Conservation (phyloP, 1,140 invertebrate species). For the Mercenaria mercenaria region DNA sequence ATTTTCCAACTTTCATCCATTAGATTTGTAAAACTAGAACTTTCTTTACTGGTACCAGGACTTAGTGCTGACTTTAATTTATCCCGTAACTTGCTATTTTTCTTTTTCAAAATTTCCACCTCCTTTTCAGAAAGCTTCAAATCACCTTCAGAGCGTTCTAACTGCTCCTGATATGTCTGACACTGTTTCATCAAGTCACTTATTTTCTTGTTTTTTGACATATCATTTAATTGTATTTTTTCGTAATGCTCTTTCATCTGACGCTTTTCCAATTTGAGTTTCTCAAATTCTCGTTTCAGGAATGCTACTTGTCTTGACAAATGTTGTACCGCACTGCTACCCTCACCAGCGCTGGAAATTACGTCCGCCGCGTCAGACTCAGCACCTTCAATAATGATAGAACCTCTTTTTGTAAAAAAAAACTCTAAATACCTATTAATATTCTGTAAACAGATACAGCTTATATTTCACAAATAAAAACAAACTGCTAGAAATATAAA, state of each 20-base stretch:
- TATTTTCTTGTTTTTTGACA: constrained; percentile 27
- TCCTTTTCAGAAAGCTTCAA: constrained; percentile 57
- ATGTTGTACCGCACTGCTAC: constrained; percentile 26
- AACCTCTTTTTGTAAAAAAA: background rate
- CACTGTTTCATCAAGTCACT: constrained; percentile 29
- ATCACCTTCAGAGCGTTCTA: constrained; percentile 59
- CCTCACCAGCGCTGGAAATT: constrained; percentile 46
- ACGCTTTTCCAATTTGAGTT: constrained; percentile 55
- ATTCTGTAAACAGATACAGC: too few relatives aligned
- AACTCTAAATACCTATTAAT: background rate
- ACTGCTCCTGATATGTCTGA: constrained; percentile 24
- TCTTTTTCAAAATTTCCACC: constrained; percentile 51
- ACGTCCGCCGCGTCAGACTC: constrained; percentile 56
- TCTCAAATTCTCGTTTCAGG: constrained; percentile 63
- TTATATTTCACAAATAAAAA: too few relatives aligned
- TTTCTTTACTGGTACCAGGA: background rate
- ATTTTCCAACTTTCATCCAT: constrained; percentile 44
- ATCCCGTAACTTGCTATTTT: constrained; percentile 40
- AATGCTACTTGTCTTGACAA: constrained; percentile 52
- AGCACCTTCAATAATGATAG: constrained; percentile 15
- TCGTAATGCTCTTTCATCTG: constrained; percentile 58
- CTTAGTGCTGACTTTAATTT: background rate
- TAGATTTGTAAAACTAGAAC: constrained; percentile 53
- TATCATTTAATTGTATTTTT: constrained; percentile 30
- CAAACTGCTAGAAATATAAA: too few relatives aligned